Percentiles rank a stretch among this genome's conserved stretches.
phyloP scores from a whole-genome alignment of 2,888 invertebrate genomes.

The Crocallis elinguaria region DNA sequence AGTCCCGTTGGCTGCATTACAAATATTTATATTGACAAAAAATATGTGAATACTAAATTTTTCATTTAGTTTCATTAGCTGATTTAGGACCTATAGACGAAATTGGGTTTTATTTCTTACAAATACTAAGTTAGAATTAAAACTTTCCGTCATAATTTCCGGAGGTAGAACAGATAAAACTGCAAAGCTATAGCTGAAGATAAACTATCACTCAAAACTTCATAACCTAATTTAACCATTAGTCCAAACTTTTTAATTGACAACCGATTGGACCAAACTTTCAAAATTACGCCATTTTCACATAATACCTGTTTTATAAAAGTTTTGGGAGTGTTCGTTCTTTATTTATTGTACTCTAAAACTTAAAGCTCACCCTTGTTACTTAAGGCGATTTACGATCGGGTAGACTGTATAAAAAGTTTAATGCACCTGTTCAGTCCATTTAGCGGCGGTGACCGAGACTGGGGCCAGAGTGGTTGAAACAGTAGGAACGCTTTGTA shows the following conservation, averaged over 20 bases:
- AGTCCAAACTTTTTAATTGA: conserved; percentile 28
- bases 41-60: too few relatives aligned
- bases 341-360: conserved; percentile 69
- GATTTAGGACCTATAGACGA: too few relatives aligned
- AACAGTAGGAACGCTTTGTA: conserved; percentile 23
- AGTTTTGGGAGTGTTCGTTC: conserved; percentile 53
- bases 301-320: conserved; percentile 47
- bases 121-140: too few relatives aligned
- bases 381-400: conserved; percentile 75
- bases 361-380: conserved; percentile 73
- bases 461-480: conserved; percentile 37
- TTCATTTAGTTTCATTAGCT: too few relatives aligned
- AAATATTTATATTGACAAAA: too few relatives aligned
- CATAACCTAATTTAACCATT: not conserved
- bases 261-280: conserved; percentile 18
- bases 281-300: conserved; percentile 24
- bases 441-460: conserved; percentile 67
- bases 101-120: too few relatives aligned
- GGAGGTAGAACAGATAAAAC: not conserved
- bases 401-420: conserved; percentile 65
- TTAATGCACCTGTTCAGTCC: conserved; percentile 75
- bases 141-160: not conserved
- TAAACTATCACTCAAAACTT: conserved; percentile 21
- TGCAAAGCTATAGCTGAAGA: not conserved
- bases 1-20: too few relatives aligned